phyloP scores from a whole-genome alignment of 2,888 invertebrate species.

The Spisula solida region DNA sequence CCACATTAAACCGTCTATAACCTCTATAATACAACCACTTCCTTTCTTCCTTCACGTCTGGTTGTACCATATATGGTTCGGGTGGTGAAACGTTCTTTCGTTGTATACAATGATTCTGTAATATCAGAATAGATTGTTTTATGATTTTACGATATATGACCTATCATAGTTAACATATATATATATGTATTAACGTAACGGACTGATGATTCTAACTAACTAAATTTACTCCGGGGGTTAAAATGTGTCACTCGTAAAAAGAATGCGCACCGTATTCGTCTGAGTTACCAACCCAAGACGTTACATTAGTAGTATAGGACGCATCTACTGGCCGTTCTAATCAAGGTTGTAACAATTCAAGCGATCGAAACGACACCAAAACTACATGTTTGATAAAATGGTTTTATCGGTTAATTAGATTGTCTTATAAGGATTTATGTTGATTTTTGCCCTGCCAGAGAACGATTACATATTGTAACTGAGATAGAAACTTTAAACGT shows the following conservation, averaged over 20 bases:
- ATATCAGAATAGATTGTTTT: not conserved
- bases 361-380: no score
- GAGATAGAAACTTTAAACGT: not conserved
- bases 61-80: not conserved
- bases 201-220: no score
- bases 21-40: not conserved
- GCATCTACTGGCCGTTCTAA: no score
- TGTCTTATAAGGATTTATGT: no score
- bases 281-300: not conserved
- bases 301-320: not conserved
- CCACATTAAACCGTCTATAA: not conserved
- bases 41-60: not conserved
- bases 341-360: no score
- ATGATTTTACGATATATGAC: no score
- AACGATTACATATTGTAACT: not conserved
- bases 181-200: no score
- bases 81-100: not conserved
- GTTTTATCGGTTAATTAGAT: no score
- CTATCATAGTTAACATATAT: no score
- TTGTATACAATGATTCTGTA: not conserved
- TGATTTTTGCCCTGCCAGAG: no score
- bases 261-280: not conserved
- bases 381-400: no score
- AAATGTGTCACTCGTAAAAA: not conserved
- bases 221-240: no score